Conservation (phyloP, 2,888 invertebrate genomes). For the Scaptomyza flava region DNA sequence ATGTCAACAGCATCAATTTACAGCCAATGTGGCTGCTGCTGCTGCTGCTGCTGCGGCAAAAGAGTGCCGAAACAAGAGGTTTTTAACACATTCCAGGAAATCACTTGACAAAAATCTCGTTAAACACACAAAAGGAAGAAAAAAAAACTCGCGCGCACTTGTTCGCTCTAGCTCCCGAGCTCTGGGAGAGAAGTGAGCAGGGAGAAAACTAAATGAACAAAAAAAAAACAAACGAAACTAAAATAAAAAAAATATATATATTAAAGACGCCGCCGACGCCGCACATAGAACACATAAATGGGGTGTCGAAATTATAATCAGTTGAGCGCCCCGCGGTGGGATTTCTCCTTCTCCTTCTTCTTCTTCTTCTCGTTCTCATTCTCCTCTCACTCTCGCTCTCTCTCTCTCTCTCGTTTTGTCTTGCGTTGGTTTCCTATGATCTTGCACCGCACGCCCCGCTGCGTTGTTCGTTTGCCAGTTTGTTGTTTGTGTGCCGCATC, state of each 20-base stretch:
- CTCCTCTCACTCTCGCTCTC: not conserved
- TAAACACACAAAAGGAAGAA: not conserved
- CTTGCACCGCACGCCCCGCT: constrained; percentile 69
- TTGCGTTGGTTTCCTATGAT: constrained; percentile 45
- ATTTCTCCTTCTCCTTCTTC: constrained; percentile 33
- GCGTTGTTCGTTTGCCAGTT: constrained; percentile 31
- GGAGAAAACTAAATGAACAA: too few species aligned
- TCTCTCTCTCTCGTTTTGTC: not conserved
- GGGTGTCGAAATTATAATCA: constrained; percentile 82
- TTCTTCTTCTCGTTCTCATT: too few species aligned
- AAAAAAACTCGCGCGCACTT: constrained; percentile 31
- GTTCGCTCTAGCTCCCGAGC: constrained; percentile 8
- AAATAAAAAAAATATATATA: constrained; percentile 5
- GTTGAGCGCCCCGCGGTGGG: constrained; percentile 72
- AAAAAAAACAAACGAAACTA: not conserved
- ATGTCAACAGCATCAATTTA: constrained; percentile 71
- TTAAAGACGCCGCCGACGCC: constrained; percentile 46
- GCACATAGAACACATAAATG: constrained; percentile 64
- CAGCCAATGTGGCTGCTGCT: constrained; percentile 37
- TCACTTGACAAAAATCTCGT: constrained; percentile 56
- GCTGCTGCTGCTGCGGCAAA: not conserved
- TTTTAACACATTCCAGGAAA: constrained; percentile 72
- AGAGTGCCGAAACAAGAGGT: constrained; percentile 54
- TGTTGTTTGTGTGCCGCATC: constrained; percentile 24
- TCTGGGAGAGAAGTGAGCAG: constrained; percentile 2